A percentile compares a stretch with the other conserved stretches of the same genome.
Conservation (phyloP, 2,113 vertebrate genomes). For the Lepisosteus osseus region DNA sequence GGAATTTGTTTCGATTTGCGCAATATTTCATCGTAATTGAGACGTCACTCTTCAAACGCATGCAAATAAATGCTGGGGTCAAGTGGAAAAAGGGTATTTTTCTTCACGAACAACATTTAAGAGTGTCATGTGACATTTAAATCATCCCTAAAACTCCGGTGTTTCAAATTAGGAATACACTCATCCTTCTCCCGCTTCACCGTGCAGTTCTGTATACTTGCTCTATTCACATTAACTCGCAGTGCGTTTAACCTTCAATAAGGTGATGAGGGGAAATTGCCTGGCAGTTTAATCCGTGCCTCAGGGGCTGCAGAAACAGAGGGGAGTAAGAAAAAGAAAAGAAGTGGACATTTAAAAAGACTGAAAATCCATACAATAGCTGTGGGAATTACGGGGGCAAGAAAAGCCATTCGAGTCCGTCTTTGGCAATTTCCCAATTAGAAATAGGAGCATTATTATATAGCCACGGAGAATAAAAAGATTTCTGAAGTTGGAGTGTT, state of each 20-base stretch:
- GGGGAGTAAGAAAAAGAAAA: slow-evolving; percentile 29
- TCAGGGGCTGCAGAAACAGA: slow-evolving; percentile 58
- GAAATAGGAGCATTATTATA: slow-evolving; percentile 38
- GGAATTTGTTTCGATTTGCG: too few species aligned
- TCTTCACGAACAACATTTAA: too few species aligned
- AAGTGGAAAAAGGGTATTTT: too few species aligned
- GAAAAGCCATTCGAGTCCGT: slow-evolving; percentile 28
- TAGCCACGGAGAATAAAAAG: slow-evolving; percentile 10
- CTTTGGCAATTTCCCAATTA: slow-evolving; percentile 52
- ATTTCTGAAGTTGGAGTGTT: slow-evolving; percentile 45
- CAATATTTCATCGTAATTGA: too few species aligned
- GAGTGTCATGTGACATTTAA: too few species aligned
- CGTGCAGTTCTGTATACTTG: too few species aligned
- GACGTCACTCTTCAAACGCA: too few species aligned
- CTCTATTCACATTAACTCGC: slow-evolving; percentile 52
- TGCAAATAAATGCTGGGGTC: too few species aligned
- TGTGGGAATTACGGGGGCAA: slow-evolving; percentile 50
- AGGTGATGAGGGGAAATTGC: slow-evolving; percentile 73
- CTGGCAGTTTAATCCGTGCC: slow-evolving; percentile 72
- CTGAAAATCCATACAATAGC: slow-evolving; percentile 59
- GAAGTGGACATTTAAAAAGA: slow-evolving; percentile 58
- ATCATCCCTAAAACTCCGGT: not conserved
- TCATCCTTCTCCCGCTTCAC: not conserved
- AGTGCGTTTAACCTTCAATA: slow-evolving; percentile 70
- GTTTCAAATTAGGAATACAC: not conserved